Base-by-base conservation (phyloP, 2,797 vertebrate species). In the Thamnophis elegans region DNA sequence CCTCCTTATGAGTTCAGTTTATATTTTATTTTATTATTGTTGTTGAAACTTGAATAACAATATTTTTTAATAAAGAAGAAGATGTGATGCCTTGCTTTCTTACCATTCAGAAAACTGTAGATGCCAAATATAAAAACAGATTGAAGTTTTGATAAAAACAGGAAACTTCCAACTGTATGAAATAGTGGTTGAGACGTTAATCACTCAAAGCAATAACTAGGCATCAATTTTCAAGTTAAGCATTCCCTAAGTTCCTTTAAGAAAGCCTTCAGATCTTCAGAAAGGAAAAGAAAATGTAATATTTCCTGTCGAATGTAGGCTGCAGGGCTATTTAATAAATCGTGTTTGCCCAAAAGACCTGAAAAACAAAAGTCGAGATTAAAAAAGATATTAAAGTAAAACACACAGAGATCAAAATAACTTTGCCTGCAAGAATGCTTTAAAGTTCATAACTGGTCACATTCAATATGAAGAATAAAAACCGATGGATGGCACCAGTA, bases 401-500 rank as follows among this genome's bases (percentile, higher is more conserved):
- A 60, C 92, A 36, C 95, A 68, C 94, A 90, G 93, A 93, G 88
- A 94, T 25, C 93, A 86, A 93, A 95, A 88, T 82, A 96, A 96
- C 13, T 85, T 95, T 65, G 92, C 55, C 90, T 94, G 92, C 85
- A 85, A 62, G 93, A 95, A 95, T 18, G 94, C 90, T 96, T 94
- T 93, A 94, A 96, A 96, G 95, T 96, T 97, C 95, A 93, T 28
- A 88, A 87, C 28, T 0, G 3, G 95, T 96, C 94, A 94, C 0
- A 4, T 91, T 60, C 68, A 94, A 62, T 59, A 90, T 12, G 89
- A 94, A 89, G 47, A 94, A 92, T 94, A 97, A 92, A 94, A 97
- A 96, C 94, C 94, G 94, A 91, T 91, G 91, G 60, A n/a, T 2
- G 68, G 93, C 89, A 92, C n/a, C 60, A 93, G 86, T 93, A 94